A percentile compares a stretch with the other conserved stretches of the same genome.
phyloP scores from a whole-genome alignment of 2,113 vertebrate genomes.

The Seriola quinqueradiata region DNA sequence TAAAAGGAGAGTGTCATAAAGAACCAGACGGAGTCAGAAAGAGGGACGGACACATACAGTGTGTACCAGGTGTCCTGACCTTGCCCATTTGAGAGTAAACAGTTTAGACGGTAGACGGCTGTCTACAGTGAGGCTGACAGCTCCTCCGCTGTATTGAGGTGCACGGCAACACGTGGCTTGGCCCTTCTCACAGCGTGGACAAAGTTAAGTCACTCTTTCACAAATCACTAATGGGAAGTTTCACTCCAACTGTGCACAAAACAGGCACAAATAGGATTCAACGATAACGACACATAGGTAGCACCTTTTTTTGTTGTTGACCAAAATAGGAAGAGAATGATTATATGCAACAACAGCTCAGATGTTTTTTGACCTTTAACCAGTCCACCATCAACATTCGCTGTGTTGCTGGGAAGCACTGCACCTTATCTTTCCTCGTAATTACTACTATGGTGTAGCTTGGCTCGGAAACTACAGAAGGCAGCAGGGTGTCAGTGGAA shows the following conservation, averaged over 20 bases:
- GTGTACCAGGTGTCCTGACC: slow-evolving; percentile 49
- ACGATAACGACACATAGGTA: neutral
- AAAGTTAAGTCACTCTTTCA: slow-evolving; percentile 20
- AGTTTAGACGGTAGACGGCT: slow-evolving; percentile 48
- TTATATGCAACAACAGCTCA: neutral
- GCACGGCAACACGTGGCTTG: neutral
- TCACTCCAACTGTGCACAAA: neutral
- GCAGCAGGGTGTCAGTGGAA: slow-evolving; percentile 38
- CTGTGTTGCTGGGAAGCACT: neutral
- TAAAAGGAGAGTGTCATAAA: slow-evolving; percentile 12
- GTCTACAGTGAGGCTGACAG: slow-evolving; percentile 28
- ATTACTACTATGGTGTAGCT: neutral
- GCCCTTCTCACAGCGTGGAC: slow-evolving; percentile 6
- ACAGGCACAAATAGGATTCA: slow-evolving; percentile 2
- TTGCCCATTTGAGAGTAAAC: slow-evolving; percentile 55
- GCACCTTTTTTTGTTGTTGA: too few relatives aligned
- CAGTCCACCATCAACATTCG: neutral
- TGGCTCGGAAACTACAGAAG: slow-evolving; percentile 26
- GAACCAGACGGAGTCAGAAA: slow-evolving; percentile 12
- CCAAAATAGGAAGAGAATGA: neutral
- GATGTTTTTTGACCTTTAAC: slow-evolving; percentile 27
- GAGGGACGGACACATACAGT: neutral
- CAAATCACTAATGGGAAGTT: slow-evolving; percentile 49
- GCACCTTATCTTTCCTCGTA: neutral
- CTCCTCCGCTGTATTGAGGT: neutral